phyloP scores from a whole-genome alignment of 2,113 vertebrate species.

The Oenanthe oenanthe region DNA sequence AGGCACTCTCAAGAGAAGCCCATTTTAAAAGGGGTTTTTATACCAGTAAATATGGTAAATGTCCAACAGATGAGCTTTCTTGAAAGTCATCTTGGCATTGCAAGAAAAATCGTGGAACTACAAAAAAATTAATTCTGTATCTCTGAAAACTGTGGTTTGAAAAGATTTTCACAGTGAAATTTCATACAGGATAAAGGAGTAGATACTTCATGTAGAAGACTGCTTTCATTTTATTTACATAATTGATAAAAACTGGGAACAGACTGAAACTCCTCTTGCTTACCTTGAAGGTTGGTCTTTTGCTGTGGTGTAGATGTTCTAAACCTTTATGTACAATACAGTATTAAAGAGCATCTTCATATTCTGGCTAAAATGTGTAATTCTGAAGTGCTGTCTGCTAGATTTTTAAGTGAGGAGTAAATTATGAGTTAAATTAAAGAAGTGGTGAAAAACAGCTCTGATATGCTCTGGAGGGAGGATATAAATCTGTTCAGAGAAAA shows the following conservation, averaged over 20 bases:
- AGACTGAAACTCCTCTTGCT: not conserved
- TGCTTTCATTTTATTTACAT: not conserved
- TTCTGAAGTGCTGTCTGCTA: not conserved
- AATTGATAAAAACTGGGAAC: not conserved
- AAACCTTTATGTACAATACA: not conserved
- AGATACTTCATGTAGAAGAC: not conserved
- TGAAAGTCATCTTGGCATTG: not conserved
- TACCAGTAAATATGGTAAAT: not conserved
- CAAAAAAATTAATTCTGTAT: not conserved
- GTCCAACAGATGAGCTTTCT: not conserved
- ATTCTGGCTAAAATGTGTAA: not conserved
- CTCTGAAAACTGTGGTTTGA: not conserved
- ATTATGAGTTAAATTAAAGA: not conserved
- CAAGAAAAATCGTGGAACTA: not conserved
- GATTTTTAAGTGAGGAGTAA: not conserved
- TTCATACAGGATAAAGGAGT: not conserved
- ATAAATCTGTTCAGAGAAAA: not conserved
- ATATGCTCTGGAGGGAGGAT: not conserved
- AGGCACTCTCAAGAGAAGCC: not conserved
- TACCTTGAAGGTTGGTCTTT: not conserved
- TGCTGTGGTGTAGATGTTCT: not conserved
- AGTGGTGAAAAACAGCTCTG: not conserved
- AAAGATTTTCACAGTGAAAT: not conserved
- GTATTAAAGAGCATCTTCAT: not conserved
- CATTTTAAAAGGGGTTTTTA: not conserved